Percentiles rank a stretch among this genome's conserved stretches.
phyloP scores from a whole-genome alignment of 2,113 vertebrate genomes.

The Pseudorectes ferrugineus region DNA sequence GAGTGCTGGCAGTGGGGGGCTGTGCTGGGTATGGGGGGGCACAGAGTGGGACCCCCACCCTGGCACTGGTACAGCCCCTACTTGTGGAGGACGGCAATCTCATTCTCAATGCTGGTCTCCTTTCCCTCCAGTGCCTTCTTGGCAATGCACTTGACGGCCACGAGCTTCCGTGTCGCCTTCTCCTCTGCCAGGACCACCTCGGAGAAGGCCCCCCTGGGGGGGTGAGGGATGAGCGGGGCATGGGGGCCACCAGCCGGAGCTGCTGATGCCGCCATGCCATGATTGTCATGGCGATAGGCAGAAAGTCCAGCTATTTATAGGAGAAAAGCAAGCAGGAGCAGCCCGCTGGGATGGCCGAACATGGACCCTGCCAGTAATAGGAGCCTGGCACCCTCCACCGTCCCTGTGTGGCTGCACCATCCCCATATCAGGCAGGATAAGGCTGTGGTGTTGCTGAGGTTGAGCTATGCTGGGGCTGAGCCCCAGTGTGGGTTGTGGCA shows the following conservation, averaged over 20 bases:
- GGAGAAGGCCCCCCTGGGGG: conserved; percentile 90
- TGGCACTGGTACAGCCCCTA: conserved; percentile 50
- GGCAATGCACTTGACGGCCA: conserved; percentile 96
- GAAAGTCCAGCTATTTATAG: conserved; percentile 69
- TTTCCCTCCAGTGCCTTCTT: conserved; percentile 96
- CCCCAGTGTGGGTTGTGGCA: neutral
- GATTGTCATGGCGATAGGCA: conserved; percentile 50
- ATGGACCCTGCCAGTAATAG: neutral
- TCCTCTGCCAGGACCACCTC: conserved; percentile 96
- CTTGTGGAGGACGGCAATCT: conserved; percentile 96
- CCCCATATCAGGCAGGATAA: neutral
- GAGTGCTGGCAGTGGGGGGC: neutral
- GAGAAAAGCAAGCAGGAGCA: conserved; percentile 12
- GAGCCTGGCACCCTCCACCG: neutral
- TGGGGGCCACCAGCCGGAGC: accelerated
- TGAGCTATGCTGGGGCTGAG: neutral
- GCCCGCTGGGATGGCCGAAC: neutral
- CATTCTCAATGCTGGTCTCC: conserved; percentile 96
- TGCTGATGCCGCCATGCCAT: neutral
- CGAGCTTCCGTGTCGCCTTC: conserved; percentile 86
- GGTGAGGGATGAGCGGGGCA: neutral
- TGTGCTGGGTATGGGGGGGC: accelerated
- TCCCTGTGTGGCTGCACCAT: neutral
- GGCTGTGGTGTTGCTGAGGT: neutral
- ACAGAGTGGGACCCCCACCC: neutral